These are phyloP conservation scores for Antheraea assamensis DNA, from an alignment of 2,888 invertebrate genomes.

Conservation along the genomic window DNA sequence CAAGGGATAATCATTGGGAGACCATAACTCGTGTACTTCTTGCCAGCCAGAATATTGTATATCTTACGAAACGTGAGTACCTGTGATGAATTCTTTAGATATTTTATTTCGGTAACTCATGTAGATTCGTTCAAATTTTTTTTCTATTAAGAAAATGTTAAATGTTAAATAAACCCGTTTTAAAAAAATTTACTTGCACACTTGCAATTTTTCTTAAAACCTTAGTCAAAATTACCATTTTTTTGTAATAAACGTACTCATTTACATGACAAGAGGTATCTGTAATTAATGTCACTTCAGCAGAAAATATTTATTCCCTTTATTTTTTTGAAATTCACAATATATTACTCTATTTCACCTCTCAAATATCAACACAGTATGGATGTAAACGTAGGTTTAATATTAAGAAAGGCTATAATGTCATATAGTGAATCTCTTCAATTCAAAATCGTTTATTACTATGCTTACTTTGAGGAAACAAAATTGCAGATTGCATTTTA, in stretches of 20 bases:
- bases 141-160: neutral
- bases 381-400: neutral
- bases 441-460: no score
- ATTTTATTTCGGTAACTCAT: neutral
- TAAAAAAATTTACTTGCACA: neutral
- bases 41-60: neutral
- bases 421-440: neutral
- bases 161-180: neutral
- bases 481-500: no score
- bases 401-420: neutral
- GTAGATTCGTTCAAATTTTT: neutral
- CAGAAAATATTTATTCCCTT: slow-evolving; percentile 16
- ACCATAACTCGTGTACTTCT: neutral
- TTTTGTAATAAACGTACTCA: neutral
- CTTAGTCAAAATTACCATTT: neutral
- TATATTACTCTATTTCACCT: neutral
- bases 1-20: neutral
- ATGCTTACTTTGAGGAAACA: no score
- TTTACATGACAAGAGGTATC: neutral
- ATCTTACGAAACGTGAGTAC: slow-evolving; percentile 9
- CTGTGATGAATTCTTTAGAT: neutral
- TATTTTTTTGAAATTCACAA: no score
- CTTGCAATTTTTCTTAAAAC: neutral
- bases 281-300: slow-evolving; percentile 11
- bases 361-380: slow-evolving; percentile 9